Conservation (phyloP, 92 coral and sea anemone genomes). For the Actinernus sp. region DNA sequence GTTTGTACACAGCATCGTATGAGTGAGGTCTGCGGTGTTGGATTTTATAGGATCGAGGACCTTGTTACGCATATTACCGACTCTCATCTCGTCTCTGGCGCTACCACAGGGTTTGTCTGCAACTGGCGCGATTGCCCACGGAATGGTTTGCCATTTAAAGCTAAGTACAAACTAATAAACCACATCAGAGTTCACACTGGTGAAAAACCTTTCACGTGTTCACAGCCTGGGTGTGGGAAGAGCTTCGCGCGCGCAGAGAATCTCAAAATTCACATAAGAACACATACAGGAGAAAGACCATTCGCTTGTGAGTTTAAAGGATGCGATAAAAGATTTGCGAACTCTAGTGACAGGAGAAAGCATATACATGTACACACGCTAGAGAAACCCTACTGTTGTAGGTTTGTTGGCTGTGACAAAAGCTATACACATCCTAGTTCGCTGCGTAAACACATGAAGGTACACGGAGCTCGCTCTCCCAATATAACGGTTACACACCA, state of each 20-base stretch:
- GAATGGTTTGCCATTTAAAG: conserved; percentile 94
- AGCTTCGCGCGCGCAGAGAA: conserved; percentile 99
- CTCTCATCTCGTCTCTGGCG: conserved; percentile 74
- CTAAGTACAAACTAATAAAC: conserved; percentile 97
- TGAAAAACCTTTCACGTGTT: conserved; percentile 95
- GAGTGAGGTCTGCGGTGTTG: conserved; percentile 82
- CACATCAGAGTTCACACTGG: conserved; percentile 98
- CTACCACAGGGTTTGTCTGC: conserved; percentile 83
- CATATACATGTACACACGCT: conserved; percentile 96
- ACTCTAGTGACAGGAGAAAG: conserved; percentile 97
- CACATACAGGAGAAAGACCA: conserved; percentile 96
- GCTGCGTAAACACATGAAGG: conserved; percentile 93
- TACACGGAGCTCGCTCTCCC: conserved; percentile 72
- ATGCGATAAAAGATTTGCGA: conserved; percentile 95
- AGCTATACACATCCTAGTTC: conserved; percentile 99
- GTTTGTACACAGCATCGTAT: conserved; percentile 51
- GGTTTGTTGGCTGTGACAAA: conserved; percentile 94
- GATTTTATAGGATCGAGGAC: conserved; percentile 83
- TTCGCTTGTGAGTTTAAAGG: conserved; percentile 97
- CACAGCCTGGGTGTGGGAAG: conserved; percentile 86
- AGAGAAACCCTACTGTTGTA: conserved; percentile 97
- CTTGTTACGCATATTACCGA: conserved; percentile 93
- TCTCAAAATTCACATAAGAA: conserved; percentile 93
- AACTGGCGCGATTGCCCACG: conserved; percentile 95
- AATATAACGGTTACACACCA: not conserved